These are phyloP conservation scores for Branchinecta sandiegonensis DNA, from an alignment of 2,888 invertebrate species.

Conservation along the genomic window DNA sequence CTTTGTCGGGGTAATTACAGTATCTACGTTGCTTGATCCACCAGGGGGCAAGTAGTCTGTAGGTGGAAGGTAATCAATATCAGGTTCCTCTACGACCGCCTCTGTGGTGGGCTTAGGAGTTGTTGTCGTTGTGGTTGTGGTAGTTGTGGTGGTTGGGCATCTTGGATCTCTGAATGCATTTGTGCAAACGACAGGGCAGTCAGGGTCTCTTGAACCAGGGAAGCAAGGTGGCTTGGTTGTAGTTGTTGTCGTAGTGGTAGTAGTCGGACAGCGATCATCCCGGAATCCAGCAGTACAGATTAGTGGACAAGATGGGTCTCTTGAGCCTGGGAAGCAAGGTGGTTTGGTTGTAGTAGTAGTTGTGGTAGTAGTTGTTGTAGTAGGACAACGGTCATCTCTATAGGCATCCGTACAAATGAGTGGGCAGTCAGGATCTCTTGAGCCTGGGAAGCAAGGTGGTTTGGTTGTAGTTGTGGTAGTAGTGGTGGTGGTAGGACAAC, in stretches of 20 bases:
- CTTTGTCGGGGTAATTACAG: background rate
- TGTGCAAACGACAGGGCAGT: background rate
- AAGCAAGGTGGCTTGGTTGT: conserved; percentile 13
- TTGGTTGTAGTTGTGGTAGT: conserved; percentile 14
- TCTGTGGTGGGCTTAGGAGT: background rate
- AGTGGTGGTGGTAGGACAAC: background rate
- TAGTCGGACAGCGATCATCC: background rate
- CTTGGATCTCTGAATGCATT: conserved; percentile 8
- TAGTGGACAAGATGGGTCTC: conserved; percentile 5
- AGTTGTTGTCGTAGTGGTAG: background rate
- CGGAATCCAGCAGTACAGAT: background rate
- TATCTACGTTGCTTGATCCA: background rate
- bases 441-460: conserved; percentile 11
- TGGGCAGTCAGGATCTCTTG: background rate
- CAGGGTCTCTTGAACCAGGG: conserved; percentile 1
- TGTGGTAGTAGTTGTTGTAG: background rate
- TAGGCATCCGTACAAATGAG: background rate
- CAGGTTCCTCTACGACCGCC: background rate
- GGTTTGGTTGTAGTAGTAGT: background rate
- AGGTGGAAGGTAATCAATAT: background rate
- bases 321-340: conserved; percentile 9
- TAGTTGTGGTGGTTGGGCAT: conserved; percentile 12
- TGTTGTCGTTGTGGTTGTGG: conserved; percentile 9
- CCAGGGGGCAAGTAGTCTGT: background rate
- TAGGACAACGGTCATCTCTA: background rate